Base-by-base conservation (phyloP, 1,140 invertebrate species). In the Leptestheria dahalacensis region DNA sequence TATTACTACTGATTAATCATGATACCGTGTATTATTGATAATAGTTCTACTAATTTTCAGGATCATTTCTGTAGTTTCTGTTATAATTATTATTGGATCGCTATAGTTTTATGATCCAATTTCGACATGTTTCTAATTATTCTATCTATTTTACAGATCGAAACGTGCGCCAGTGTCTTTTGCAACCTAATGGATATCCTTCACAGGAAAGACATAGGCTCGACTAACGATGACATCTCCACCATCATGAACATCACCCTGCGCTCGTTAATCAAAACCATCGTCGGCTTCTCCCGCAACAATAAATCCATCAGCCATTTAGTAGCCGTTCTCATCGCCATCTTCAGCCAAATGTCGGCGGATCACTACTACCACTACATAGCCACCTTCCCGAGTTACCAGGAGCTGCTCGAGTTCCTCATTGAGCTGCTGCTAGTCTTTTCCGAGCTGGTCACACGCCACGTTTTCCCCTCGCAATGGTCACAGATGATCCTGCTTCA, bases 401-500 rank as follows among this genome's bases (percentile, higher is more conserved):
- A 73, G 28, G 83, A 80, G 66, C 76, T 83, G 3, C 74, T 82
- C 58, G 85, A 83, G 69, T 94, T 97, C 67, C 77, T 96, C 0
- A 84, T 84, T 70, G 91, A 97, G 71, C 87, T 94, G 47, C 72
- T 97, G 1, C 73, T 91, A 24, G 83, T 96, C 0, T 88, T 96
- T 67, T 82, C 86, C 66, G 85, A 91, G 67, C 74, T 97, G 25
- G 82, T 93, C 1, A 81, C 80, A 11, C 77, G 75, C 71, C 77
- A 81, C 0, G 88, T 94, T 12, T 97, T 90, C 73, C 79, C 83
- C 0, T 68, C 72, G 1, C 88, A 96, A 69, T 98, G 94, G 94
- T 84, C 83, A 66, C 91, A 95, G 69, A 97, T 98, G 92, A 84
- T 95, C 59, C 85, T 94, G 77, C 72, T 95, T 23, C 91, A 96